Percentiles rank a stretch among this genome's conserved stretches.
Evolutionary conservation across 1,140 invertebrate species (phyloP).

Genomic region (Eciton burchellii): DNA sequence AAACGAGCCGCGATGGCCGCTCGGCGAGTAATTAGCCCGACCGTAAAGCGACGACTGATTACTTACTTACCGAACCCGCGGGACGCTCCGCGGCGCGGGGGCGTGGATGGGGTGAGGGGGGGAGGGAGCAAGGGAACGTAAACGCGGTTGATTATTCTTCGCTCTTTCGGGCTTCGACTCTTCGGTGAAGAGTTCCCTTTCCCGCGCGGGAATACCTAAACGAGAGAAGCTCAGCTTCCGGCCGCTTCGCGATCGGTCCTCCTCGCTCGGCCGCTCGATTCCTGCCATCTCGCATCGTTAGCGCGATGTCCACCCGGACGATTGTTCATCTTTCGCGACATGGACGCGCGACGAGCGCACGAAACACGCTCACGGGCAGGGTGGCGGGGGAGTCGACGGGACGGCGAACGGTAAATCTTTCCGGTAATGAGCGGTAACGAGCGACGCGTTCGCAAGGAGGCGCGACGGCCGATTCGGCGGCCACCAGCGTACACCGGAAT

Average conservation of each 20-base stretch:
- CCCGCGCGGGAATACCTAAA: too few species aligned
- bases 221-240: too few species aligned
- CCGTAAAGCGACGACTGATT: slow-evolving; percentile 53
- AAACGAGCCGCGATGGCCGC: slow-evolving; percentile 34
- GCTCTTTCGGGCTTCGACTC: too few species aligned
- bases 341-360: not conserved
- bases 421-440: not conserved
- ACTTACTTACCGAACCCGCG: slow-evolving; percentile 53
- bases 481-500: not conserved
- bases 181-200: too few species aligned
- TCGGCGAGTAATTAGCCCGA: slow-evolving; percentile 48
- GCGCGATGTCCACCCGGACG: too few species aligned
- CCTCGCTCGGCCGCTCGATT: too few species aligned
- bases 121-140: slow-evolving; percentile 3
- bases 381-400: not conserved
- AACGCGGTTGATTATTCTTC: slow-evolving; percentile 49
- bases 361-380: too few species aligned
- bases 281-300: too few species aligned
- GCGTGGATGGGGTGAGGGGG: not conserved
- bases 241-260: too few species aligned
- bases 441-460: not conserved
- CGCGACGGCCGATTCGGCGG: not conserved
- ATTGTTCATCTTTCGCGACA: not conserved
- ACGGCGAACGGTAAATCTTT: not conserved
- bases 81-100: too few species aligned